These are phyloP conservation scores for Platypus cylindrus DNA, from an alignment of 2,888 invertebrate genomes.

Conservation along the genomic window DNA sequence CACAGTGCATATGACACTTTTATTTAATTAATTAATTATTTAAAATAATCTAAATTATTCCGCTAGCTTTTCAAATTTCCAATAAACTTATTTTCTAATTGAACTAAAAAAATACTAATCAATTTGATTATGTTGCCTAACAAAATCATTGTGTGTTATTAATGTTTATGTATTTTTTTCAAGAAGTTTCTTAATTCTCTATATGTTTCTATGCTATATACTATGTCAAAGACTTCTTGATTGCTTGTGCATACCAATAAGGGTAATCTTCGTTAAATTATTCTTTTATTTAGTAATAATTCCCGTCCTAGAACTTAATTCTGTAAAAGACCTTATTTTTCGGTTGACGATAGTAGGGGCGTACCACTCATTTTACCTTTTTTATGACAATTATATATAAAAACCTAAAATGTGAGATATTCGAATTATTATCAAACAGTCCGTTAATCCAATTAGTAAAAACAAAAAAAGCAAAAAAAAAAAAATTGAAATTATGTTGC, in stretches of 20 bases:
- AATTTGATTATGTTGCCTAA: too few species aligned
- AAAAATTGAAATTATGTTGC: conserved; percentile 3
- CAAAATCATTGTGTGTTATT: conserved; percentile 1
- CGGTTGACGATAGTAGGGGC: conserved; percentile 4
- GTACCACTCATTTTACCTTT: too few species aligned
- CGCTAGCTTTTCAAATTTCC: too few species aligned
- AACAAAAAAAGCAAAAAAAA: not conserved
- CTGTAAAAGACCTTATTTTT: conserved; percentile 9
- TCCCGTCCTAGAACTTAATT: conserved; percentile 14
- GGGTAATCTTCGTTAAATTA: conserved; percentile 9
- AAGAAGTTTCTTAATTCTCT: conserved; percentile 7
- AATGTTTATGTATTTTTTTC: conserved; percentile 7
- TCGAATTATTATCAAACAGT: conserved; percentile 5
- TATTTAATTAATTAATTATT: too few species aligned
- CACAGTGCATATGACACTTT: too few species aligned
- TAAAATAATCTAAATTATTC: too few species aligned
- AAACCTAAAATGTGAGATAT: conserved; percentile 3
- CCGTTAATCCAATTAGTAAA: conserved; percentile 2
- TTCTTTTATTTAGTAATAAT: conserved; percentile 9
- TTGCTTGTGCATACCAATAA: conserved; percentile 11
- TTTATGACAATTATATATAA: conserved; percentile 4
- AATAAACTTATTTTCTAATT: too few species aligned
- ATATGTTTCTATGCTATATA: conserved; percentile 11
- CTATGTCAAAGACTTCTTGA: conserved; percentile 6
- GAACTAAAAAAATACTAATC: conserved; percentile 6